Conservation (phyloP, 2,888 invertebrate species). For the Dorcus parallelipipedus region DNA sequence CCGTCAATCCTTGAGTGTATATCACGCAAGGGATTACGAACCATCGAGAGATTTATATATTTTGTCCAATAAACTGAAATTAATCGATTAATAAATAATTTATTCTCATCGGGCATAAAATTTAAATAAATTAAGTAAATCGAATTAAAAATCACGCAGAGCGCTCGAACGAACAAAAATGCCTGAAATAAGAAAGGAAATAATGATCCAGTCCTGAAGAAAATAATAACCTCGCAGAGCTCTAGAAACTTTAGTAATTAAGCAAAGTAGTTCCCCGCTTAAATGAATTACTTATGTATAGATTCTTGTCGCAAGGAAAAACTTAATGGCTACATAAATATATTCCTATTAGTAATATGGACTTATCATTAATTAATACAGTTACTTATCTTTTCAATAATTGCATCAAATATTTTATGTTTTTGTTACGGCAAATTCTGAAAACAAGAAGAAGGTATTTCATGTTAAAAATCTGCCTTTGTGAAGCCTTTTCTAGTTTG, state of each 20-base stretch:
- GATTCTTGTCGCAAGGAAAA: conserved; percentile 10
- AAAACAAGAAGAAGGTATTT: too few relatives aligned
- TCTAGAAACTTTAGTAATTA: conserved; percentile 17
- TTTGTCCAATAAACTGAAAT: too few relatives aligned
- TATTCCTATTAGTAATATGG: conserved; percentile 8
- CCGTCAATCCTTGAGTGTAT: too few relatives aligned
- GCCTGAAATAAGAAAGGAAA: conserved; percentile 5
- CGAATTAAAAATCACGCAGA: conserved; percentile 13
- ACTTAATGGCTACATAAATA: conserved; percentile 15
- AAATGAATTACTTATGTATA: conserved; percentile 18
- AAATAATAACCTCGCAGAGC: conserved; percentile 14
- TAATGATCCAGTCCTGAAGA: conserved; percentile 12
- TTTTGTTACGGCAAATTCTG: too few relatives aligned
- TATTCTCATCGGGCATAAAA: too few relatives aligned
- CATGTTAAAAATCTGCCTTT: too few relatives aligned
- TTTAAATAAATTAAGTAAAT: not conserved
- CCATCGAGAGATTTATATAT: too few relatives aligned
- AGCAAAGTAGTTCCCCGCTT: conserved; percentile 18
- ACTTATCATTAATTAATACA: too few relatives aligned
- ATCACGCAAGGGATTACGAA: too few relatives aligned
- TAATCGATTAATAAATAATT: too few relatives aligned
- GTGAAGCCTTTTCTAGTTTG: not conserved
- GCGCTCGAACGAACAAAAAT: conserved; percentile 10
- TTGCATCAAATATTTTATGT: too few relatives aligned
- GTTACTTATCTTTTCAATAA: too few relatives aligned